Evolutionary conservation across 2,113 vertebrate genomes (phyloP), one percentile per base, ranked within the genome.

Genomic region (Poeciliopsis prolifica): DNA sequence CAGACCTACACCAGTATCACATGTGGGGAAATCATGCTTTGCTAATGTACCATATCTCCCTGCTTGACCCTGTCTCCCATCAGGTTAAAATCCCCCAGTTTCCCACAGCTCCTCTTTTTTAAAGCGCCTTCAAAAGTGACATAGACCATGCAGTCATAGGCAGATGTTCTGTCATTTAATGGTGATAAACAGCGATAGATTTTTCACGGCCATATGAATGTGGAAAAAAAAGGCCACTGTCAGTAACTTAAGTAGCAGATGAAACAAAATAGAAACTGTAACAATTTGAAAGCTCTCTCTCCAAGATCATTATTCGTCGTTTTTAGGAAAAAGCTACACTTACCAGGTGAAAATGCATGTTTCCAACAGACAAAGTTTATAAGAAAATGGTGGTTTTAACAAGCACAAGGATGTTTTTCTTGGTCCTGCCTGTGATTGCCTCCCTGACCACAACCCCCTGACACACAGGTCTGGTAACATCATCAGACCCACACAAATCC

Each of bases 401-500:
- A 85, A 73, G 75, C 74, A 75, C 60, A 75, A 51, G 15, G 17
- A 64, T 86, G 86, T 89, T 89, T 77, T 84, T 86, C 66, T 87
- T 87, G 78, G 78, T 79, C 61, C 68, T 9, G 37, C 79, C 68
- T 90, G 83, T 79, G 72, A 83, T 69, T 85, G 73, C 69, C 69
- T 79, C 73, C 60, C 66, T 67, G 33, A 86, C 70, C 83, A 75
- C 87, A 79, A 64, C 31, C 73, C 51, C 67, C 33, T 68, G 4
- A 68, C 65, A 63, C 42, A 30, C 85, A 68, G 60, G 72, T 87
- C 82, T 86, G 87, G 61, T 84, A 75, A 65, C 82, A 82, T 90
- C 80, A 82, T 92, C 84, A 91, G 82, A 83, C 79, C 77, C 77
- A 72, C 74, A 77, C 74, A 74, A 81, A 89, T 82, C 75, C 77